These are phyloP conservation scores for Lophius piscatorius DNA, from an alignment of 2,113 vertebrate species.

Conservation along the genomic window DNA sequence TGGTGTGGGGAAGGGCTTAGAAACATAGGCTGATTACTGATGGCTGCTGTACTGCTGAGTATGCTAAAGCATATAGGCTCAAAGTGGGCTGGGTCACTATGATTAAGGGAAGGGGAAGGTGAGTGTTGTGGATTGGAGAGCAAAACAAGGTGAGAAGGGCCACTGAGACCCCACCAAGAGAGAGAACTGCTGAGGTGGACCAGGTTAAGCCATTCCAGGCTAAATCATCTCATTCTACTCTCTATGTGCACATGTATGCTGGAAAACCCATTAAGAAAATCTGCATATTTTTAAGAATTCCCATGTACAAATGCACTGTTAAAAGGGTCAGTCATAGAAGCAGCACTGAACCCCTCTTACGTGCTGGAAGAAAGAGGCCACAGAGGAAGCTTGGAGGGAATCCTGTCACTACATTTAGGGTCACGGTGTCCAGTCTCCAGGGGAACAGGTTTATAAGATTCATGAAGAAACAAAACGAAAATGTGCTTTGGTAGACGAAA, in stretches of 20 bases:
- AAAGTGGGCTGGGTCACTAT: conserved; percentile 73
- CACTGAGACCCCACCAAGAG: conserved; percentile 48
- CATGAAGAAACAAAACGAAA: conserved; percentile 34
- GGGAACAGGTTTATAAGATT: conserved; percentile 35
- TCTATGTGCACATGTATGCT: not conserved
- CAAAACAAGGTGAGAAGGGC: conserved; percentile 35
- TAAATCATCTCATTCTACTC: conserved; percentile 15
- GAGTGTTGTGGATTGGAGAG: conserved; percentile 33
- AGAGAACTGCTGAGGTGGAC: conserved; percentile 54
- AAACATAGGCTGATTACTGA: conserved; percentile 76
- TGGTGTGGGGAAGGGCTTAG: conserved; percentile 59
- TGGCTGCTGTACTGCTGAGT: conserved; percentile 72
- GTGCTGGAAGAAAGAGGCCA: not conserved
- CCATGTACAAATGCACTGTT: not conserved
- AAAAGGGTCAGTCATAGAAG: conserved; percentile 17
- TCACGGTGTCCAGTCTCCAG: conserved; percentile 26
- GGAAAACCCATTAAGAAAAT: conserved; percentile 3
- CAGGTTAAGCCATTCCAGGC: conserved; percentile 17
- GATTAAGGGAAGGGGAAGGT: conserved; percentile 54
- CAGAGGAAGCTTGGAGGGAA: conserved; percentile 18
- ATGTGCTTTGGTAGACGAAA: conserved; percentile 43
- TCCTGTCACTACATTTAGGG: conserved; percentile 20
- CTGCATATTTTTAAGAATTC: not conserved
- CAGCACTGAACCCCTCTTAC: conserved; percentile 14
- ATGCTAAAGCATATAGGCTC: conserved; percentile 68